These are phyloP conservation scores for Halcyon badia DNA, from an alignment of 2,797 vertebrate genomes.

Conservation along the genomic window DNA sequence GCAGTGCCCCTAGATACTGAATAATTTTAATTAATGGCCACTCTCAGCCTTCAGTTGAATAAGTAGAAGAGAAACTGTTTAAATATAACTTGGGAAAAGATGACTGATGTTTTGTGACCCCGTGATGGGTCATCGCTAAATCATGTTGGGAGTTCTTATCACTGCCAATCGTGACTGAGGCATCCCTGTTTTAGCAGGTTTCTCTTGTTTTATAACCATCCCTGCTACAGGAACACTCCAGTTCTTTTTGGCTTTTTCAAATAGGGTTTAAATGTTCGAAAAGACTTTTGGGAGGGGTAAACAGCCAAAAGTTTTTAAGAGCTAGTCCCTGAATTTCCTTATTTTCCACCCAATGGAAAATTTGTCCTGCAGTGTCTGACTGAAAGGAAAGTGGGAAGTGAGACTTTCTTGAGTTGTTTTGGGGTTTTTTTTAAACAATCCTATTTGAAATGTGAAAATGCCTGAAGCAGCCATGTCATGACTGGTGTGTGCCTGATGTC, in stretches of 20 bases:
- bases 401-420: not conserved
- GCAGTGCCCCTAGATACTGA: not conserved
- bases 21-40: not conserved
- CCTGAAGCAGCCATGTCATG: fast-evolving
- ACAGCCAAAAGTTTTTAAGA: not conserved
- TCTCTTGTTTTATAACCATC: not conserved
- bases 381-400: not conserved
- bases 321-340: not conserved
- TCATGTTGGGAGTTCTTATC: not conserved
- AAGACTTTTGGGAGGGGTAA: not conserved
- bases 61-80: not conserved
- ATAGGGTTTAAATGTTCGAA: not conserved
- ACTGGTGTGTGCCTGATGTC: not conserved
- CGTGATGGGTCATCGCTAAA: fast-evolving
- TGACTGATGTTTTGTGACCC: not conserved
- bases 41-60: not conserved
- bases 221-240: fast-evolving
- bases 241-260: not conserved
- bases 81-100: not conserved
- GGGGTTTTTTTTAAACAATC: not conserved
- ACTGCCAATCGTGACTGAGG: not conserved
- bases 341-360: not conserved
- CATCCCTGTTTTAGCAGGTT: not conserved
- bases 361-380: not conserved
- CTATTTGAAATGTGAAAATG: not conserved